Base-by-base conservation (phyloP, 1,140 invertebrate genomes). In the Phortica variegata region DNA sequence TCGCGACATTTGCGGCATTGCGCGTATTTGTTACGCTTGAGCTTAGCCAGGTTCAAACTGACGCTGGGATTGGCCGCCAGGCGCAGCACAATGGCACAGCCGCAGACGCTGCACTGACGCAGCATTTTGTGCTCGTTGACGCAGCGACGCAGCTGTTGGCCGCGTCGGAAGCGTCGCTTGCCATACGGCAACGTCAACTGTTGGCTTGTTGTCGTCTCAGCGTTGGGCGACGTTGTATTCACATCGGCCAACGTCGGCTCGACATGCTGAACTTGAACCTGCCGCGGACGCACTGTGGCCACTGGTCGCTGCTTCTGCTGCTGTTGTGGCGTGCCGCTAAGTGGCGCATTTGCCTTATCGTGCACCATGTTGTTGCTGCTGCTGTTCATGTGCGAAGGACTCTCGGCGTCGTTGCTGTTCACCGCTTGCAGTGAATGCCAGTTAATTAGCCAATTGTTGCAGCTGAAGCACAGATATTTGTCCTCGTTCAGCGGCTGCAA, bases 361-460 rank as follows among this genome's bases (percentile, higher is more conserved):
- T 37, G 33, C 7, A 42, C 21, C 49, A 47, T 49, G 26, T 52
- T 50, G 50, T 54, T 56, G 44, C 56, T 53, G 23, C 49, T 61
- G 52, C 61, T 66, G 43, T 73, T 65, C 56, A 75, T 53, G 39
- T 71, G 71, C 13, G 65, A 65, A 5, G 65, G 62, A 41, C 71
- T 75, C 10, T 73, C 72, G 3, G 68, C 65, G 44, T 74, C 72
- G 34, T 74, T 74, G 52, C 70, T 75, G 46, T 75, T 75, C 7
- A 68, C 41, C 17, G 68, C 60, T 41, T 73, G 73, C 49, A 76
- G 47, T 31, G 73, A 75, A 23, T 76, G 70, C 73, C 73, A 76
- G 37, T 76, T 76, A 46, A 76, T 75, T 4, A 76, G 54, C 73
- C 73, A 76, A 43, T 76, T 76, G 51, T 76, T 76, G 54, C 73